Percentiles rank a stretch among this genome's conserved stretches.
Evolutionary conservation across 2,113 vertebrate species (phyloP).

Genomic region (Chamaetylas fuelleborni): DNA sequence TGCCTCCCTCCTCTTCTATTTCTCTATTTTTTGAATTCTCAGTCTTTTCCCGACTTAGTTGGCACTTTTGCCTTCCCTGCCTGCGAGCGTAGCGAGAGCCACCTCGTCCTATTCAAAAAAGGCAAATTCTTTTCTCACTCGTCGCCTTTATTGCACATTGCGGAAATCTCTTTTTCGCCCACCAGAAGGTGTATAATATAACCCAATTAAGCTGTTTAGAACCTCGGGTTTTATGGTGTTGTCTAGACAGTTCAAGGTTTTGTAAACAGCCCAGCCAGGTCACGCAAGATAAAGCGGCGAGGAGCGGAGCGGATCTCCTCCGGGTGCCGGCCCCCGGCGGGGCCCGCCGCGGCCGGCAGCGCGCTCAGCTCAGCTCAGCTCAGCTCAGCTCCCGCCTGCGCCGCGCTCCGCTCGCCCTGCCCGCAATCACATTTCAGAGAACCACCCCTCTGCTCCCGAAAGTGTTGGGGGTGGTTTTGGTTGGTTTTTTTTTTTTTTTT

Average conservation of each 20-base stretch:
- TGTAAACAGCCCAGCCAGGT: constrained; percentile 90
- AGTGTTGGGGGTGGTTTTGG: neutral
- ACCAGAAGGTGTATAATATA: constrained; percentile 92
- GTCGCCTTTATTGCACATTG: constrained; percentile 81
- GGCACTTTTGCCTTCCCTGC: constrained; percentile 57
- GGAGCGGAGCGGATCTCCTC: constrained; percentile 56
- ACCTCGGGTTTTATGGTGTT: constrained; percentile 92
- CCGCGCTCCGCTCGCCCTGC: neutral
- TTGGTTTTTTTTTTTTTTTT: neutral
- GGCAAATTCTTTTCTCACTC: constrained; percentile 73
- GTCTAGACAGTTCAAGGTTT: constrained; percentile 99
- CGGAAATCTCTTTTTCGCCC: constrained; percentile 84
- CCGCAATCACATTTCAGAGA: neutral
- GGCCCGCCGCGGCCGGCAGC: neutral
- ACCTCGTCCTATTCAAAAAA: constrained; percentile 63
- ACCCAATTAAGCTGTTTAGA: constrained; percentile 98
- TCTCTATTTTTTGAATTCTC: neutral
- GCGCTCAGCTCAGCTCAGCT: neutral
- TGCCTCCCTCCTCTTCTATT: neutral
- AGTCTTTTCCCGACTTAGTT: constrained; percentile 6
- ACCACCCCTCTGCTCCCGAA: neutral
- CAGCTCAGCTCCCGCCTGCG: neutral
- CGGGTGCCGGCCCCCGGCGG: constrained; percentile 32
- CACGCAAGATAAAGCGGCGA: constrained; percentile 78
- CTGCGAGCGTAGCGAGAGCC: constrained; percentile 43